phyloP scores from a whole-genome alignment of 1,140 invertebrate genomes.

The Orius insidiosus region DNA sequence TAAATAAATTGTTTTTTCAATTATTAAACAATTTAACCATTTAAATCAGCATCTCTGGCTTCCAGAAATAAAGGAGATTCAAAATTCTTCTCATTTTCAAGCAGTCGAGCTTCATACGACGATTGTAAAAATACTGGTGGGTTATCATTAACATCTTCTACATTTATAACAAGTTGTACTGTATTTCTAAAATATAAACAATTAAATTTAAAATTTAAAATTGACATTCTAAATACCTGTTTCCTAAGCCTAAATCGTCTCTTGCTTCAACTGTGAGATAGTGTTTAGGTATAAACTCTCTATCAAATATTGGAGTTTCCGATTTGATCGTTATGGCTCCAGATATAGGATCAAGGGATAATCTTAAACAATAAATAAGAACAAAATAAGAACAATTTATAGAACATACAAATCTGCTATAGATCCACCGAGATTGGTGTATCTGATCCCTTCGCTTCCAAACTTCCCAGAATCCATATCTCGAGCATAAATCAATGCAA shows the following conservation, averaged over 20 bases:
- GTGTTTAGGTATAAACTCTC: constrained; percentile 69
- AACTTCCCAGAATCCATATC: constrained; percentile 73
- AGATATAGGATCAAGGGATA: constrained; percentile 60
- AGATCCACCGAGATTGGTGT: constrained; percentile 61
- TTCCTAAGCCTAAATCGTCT: constrained; percentile 71
- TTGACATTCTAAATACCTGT: constrained; percentile 30
- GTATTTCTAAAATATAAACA: constrained; percentile 40
- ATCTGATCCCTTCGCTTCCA: constrained; percentile 72
- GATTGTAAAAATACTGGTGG: constrained; percentile 62
- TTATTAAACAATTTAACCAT: constrained; percentile 34
- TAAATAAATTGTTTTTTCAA: neutral
- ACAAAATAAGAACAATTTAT: constrained; percentile 1
- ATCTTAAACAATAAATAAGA: constrained; percentile 32
- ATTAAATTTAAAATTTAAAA: constrained; percentile 1
- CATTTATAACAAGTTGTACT: constrained; percentile 65
- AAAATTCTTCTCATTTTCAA: constrained; percentile 66
- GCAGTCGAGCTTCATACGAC: constrained; percentile 63
- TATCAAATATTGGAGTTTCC: constrained; percentile 59
- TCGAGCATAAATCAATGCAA: constrained; percentile 63
- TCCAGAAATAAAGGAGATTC: constrained; percentile 57
- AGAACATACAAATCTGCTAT: constrained; percentile 65
- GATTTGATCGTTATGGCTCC: constrained; percentile 69
- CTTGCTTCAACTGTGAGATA: constrained; percentile 82
- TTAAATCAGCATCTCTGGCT: constrained; percentile 70
- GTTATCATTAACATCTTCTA: constrained; percentile 82